Base-by-base conservation (phyloP, 2,888 invertebrate species). In the Ochropleura leucogaster region DNA sequence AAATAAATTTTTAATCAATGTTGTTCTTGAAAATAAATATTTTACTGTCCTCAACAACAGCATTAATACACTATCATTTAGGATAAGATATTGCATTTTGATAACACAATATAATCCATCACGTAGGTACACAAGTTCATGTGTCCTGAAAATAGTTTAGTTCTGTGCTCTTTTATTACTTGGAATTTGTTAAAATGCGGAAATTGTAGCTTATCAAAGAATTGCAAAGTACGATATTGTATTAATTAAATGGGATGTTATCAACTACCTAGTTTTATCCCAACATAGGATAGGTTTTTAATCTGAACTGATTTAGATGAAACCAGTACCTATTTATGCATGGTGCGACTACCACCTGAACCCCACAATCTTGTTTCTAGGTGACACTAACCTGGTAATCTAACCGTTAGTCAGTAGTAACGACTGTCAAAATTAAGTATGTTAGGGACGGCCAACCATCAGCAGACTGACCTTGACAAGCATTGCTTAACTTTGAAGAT, bases 31-130 rank as follows among this genome's bases (percentile, higher is more conserved):
- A 62, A 62, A 62, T 62, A 53, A 62, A 30, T 47, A 1, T 0
- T 46, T 73, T 14, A 30, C 2, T 60, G 16, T 64, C 6, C 7
- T 1, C 14, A 47, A 30, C 14, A 63, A 46, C n/a, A 10, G 30
- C 12, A 51, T 18, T 3, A 60, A 55, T 18, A 66, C 9, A 20
- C 5, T 53, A 59, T 60, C 18, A 16, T 69, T 44, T n/a, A n/a
- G 12, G 46, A 63, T 72, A 66, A 63, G 46, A 72, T 78, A 67
- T 62, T 42, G 7, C 7, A 49, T 47, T 49, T 30, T 20, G 74
- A 66, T 66, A 74, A 0, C 12, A 40, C 1, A 16, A 16, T 18
- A 47, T 18, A 47, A 78, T 67, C 66, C 3, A 46, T 42, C 30
- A n/a, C 20, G 18, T 44, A 75, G 18, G 10, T 42, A 30, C 20